Evolutionary conservation across 2,113 vertebrate genomes (phyloP).

Genomic region (Onychostruthus taczanowskii): DNA sequence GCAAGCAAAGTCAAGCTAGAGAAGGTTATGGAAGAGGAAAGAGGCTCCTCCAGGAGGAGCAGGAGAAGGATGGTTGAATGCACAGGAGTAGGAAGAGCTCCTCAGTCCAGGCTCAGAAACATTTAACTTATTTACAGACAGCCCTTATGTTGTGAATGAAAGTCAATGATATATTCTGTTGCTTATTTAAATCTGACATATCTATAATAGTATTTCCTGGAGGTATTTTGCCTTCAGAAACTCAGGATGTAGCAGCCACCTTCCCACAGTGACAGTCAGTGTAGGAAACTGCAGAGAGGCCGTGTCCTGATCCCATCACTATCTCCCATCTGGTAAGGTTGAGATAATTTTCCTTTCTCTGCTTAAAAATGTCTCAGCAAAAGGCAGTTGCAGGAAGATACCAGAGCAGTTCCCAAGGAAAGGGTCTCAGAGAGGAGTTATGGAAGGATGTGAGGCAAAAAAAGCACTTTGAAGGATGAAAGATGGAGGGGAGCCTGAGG

Average conservation of each 20-base stretch:
- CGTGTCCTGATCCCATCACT: neutral
- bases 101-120: neutral
- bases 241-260: neutral
- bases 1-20: neutral
- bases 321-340: neutral
- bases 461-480: neutral
- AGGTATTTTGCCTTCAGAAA: neutral
- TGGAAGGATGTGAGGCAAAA: neutral
- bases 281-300: neutral
- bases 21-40: neutral
- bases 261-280: neutral
- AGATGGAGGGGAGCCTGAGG: neutral
- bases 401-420: neutral
- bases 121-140: neutral
- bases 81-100: neutral
- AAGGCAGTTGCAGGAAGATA: neutral
- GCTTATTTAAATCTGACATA: conserved; percentile 3
- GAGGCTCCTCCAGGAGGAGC: neutral
- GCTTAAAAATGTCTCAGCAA: neutral
- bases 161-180: neutral
- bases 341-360: neutral
- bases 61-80: neutral
- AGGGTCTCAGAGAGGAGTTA: neutral
- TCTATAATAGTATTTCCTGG: neutral
- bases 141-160: neutral